Evolutionary conservation across 1,140 invertebrate genomes (phyloP).

Genomic region (Coboldia fuscipes): DNA sequence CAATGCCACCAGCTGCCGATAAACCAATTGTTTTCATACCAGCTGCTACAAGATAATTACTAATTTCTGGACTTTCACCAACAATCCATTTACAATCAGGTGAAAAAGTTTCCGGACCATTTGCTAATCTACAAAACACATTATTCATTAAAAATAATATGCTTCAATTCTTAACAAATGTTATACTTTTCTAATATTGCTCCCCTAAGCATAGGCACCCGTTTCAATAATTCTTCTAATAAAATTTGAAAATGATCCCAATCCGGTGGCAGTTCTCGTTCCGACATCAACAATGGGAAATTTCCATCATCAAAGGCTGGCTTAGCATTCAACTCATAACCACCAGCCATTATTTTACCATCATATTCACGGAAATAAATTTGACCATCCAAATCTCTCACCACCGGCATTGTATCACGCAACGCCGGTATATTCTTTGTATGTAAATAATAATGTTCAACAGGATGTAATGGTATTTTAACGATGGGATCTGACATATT

Average conservation of each 20-base stretch:
- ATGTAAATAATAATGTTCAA: slow-evolving; percentile 81
- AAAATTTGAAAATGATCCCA: slow-evolving; percentile 93
- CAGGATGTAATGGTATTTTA: slow-evolving; percentile 79
- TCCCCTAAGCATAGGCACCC: slow-evolving; percentile 56
- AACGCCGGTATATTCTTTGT: slow-evolving; percentile 54
- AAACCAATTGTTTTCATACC: slow-evolving; percentile 91
- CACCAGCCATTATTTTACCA: slow-evolving; percentile 58
- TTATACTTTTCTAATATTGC: slow-evolving; percentile 50
- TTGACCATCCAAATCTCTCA: slow-evolving; percentile 75
- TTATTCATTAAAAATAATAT: too few species aligned
- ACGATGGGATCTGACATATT: slow-evolving; percentile 60
- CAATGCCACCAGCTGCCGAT: slow-evolving; percentile 84
- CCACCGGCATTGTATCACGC: slow-evolving; percentile 56
- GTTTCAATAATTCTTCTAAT: slow-evolving; percentile 60
- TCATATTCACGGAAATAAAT: slow-evolving; percentile 69
- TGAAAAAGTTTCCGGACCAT: slow-evolving; percentile 84
- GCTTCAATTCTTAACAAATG: too few species aligned
- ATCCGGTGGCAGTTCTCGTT: slow-evolving; percentile 50
- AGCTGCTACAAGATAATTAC: slow-evolving; percentile 87
- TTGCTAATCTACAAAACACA: too few species aligned
- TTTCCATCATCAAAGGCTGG: slow-evolving; percentile 67
- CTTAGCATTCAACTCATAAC: slow-evolving; percentile 72
- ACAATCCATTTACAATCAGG: slow-evolving; percentile 82
- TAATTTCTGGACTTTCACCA: slow-evolving; percentile 80
- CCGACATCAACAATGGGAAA: slow-evolving; percentile 28